These are phyloP conservation scores for Micropoecilia bifurca DNA, from an alignment of 2,797 vertebrate genomes.

Conservation along the genomic window DNA sequence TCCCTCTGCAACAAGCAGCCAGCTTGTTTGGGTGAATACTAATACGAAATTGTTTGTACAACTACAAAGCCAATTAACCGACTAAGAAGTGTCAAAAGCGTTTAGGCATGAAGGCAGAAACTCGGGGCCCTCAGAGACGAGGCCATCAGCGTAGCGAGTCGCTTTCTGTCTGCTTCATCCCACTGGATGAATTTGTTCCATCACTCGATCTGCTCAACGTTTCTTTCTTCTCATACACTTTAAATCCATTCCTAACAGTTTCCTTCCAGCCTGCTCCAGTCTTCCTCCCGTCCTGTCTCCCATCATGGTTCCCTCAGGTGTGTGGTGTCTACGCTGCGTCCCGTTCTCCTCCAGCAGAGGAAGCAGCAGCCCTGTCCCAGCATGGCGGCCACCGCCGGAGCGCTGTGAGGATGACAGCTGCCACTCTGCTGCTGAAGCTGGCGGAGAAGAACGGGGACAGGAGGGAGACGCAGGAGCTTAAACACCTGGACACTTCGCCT, in stretches of 20 bases:
- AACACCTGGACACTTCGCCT: conserved; percentile 27
- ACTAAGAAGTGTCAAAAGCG: conserved; percentile 49
- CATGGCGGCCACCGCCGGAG: conserved; percentile 33
- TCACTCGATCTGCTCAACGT: conserved; percentile 15
- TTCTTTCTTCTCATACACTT: conserved; percentile 5
- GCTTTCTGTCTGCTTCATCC: conserved; percentile 52
- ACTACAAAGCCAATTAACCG: conserved; percentile 44
- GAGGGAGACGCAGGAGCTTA: not conserved
- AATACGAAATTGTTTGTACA: conserved; percentile 34
- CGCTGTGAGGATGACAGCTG: conserved; percentile 72
- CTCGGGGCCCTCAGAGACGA: conserved; percentile 32
- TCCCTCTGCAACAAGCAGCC: not conserved
- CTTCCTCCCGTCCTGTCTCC: conserved; percentile 9
- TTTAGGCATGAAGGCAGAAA: conserved; percentile 42
- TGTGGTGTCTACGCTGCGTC: conserved; percentile 59
- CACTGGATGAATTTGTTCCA: conserved; percentile 38
- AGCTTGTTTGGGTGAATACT: conserved; percentile 25
- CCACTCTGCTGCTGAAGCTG: conserved; percentile 52
- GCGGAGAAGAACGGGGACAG: conserved; percentile 39
- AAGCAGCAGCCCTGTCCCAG: conserved; percentile 51
- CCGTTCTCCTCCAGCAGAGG: conserved; percentile 71
- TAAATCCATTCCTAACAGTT: not conserved
- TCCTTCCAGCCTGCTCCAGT: not conserved
- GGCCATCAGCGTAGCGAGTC: conserved; percentile 39
- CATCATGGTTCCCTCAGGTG: conserved; percentile 43